Conservation (phyloP, 2,888 invertebrate species). For the Capitulum mitella region DNA sequence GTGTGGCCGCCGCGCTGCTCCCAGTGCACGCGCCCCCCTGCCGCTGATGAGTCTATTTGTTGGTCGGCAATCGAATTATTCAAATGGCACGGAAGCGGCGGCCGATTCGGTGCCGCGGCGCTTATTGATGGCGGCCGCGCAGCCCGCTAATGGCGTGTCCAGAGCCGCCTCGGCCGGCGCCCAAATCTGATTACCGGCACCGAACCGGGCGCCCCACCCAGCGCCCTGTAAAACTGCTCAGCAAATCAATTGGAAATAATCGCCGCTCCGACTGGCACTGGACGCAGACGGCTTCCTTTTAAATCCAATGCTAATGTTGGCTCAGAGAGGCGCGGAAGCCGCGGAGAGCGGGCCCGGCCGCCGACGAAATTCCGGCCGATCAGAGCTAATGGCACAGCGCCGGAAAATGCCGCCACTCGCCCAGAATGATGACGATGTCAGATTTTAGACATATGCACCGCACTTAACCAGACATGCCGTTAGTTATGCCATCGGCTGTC, state of each 20-base stretch:
- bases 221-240: background rate
- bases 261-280: background rate
- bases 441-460: too few relatives aligned
- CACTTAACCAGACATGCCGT: too few relatives aligned
- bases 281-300: background rate
- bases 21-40: background rate
- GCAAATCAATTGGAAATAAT: conserved; percentile 8
- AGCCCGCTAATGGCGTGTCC: background rate
- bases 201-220: background rate
- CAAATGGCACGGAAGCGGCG: background rate
- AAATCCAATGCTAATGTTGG: conserved; percentile 20
- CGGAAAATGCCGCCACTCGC: too few relatives aligned
- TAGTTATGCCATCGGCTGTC: too few relatives aligned
- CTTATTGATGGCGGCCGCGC: background rate
- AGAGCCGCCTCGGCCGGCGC: background rate
- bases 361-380: too few relatives aligned
- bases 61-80: background rate
- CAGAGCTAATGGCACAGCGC: background rate
- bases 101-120: background rate
- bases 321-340: too few relatives aligned
- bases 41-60: background rate
- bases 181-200: conserved; percentile 7
- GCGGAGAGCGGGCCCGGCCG: too few relatives aligned
- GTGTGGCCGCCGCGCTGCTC: too few relatives aligned
- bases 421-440: too few relatives aligned